Conservation (phyloP, 2,797 vertebrate species). For the Typhlichthys subterraneus region DNA sequence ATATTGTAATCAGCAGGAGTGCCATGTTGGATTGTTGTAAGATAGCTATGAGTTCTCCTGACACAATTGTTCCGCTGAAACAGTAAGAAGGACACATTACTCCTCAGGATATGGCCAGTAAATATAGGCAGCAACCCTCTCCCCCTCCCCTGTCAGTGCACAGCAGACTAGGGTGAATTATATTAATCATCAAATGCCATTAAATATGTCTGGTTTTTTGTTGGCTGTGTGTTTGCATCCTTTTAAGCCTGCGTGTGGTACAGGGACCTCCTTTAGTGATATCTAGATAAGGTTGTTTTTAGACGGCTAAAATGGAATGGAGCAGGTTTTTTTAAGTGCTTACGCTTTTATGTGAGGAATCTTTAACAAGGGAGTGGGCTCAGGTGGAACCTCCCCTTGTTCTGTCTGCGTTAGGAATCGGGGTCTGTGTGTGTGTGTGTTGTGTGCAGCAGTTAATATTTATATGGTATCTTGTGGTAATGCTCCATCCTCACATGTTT, state of each 20-base stretch:
- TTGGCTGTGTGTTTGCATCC: too few relatives aligned
- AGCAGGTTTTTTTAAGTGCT: background rate
- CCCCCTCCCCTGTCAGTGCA: constrained; percentile 1
- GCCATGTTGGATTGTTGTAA: background rate
- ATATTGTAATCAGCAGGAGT: background rate
- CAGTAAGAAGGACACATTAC: constrained; percentile 36
- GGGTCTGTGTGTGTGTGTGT: constrained; percentile 19
- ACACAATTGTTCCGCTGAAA: constrained; percentile 29
- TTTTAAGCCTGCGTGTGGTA: too few relatives aligned
- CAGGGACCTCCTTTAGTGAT: too few relatives aligned
- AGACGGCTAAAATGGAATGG: too few relatives aligned
- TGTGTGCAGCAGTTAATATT: constrained; percentile 17
- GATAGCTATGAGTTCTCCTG: constrained; percentile 26
- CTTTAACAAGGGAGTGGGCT: constrained; percentile 19
- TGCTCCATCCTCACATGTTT: too few relatives aligned
- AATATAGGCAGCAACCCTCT: constrained; percentile 31
- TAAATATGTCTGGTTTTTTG: constrained; percentile 33
- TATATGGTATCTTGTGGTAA: constrained; percentile 2
- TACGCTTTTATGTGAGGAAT: background rate
- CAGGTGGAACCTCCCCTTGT: constrained; percentile 32
- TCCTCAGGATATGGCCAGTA: constrained; percentile 39
- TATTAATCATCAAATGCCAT: constrained; percentile 34
- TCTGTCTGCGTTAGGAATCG: constrained; percentile 21
- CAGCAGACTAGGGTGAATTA: constrained; percentile 35
- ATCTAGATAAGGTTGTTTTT: too few relatives aligned